Percentiles rank a stretch among this genome's conserved stretches.
These are phyloP conservation scores for Drosophila malerkotliana DNA, from an alignment of 1,140 invertebrate genomes.

Conservation along the genomic window DNA sequence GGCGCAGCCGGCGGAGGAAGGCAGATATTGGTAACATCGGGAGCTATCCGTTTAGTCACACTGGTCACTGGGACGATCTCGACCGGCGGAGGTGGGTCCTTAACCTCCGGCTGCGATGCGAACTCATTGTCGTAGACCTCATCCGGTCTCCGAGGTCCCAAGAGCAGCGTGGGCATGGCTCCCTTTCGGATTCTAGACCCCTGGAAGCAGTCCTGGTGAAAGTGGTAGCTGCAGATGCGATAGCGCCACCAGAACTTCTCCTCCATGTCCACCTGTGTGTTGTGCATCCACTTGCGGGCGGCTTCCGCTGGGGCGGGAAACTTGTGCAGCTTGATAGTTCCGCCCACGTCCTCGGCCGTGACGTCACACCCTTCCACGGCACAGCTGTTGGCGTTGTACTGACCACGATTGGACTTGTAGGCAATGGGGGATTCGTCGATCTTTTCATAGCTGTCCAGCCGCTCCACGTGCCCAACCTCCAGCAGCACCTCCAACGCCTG, in stretches of 20 bases:
- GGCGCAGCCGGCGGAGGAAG: constrained; percentile 47
- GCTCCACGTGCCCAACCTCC: constrained; percentile 67
- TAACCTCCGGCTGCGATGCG: not conserved
- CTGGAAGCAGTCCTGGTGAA: constrained; percentile 58
- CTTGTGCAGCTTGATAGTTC: constrained; percentile 61
- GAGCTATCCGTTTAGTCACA: too few relatives aligned
- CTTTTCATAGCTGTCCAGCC: constrained; percentile 62
- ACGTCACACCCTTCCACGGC: constrained; percentile 60
- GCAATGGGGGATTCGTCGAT: constrained; percentile 39
- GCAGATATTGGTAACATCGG: constrained; percentile 18
- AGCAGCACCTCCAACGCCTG: constrained; percentile 57
- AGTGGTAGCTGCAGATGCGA: constrained; percentile 72
- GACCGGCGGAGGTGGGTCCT: constrained; percentile 13
- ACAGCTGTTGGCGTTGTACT: constrained; percentile 57
- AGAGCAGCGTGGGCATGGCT: constrained; percentile 59
- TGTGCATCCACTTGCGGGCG: constrained; percentile 70
- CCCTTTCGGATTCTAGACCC: constrained; percentile 51
- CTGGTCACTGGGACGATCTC: not conserved
- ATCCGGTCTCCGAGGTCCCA: constrained; percentile 46
- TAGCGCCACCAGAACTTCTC: constrained; percentile 64
- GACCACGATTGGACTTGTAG: constrained; percentile 4
- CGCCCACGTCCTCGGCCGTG: constrained; percentile 38
- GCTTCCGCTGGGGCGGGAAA: constrained; percentile 55
- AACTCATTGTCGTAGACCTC: constrained; percentile 62
- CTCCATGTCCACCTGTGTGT: constrained; percentile 63